Base-by-base conservation (phyloP, 1,140 invertebrate species). In the Drosophila kurseongensis region DNA sequence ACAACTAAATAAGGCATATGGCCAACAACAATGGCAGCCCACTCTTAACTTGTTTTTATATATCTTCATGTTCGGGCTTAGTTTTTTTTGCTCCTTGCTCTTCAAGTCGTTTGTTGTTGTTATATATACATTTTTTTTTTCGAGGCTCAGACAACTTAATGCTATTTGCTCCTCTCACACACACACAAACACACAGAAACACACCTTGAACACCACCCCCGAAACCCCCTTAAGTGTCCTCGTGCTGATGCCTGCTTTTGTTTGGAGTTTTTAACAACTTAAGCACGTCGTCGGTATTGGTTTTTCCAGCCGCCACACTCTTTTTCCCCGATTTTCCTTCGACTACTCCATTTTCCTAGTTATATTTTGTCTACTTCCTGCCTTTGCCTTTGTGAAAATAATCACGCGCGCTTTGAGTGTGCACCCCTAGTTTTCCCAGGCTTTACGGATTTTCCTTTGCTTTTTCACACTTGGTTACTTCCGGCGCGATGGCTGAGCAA, bases 401-500 rank as follows among this genome's bases (percentile, higher is more conserved):
- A 88, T 88, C 83, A 88, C 83, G 83, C 83, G 83, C 83, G 79
- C 84, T 89, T 86, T 76, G 59, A 77, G 78, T 56, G 56, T 73
- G 74, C 62, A 66, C 67, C 36, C 45, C 40, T 47, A 32, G 38
- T 52, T 41, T 61, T 59, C 41, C 35, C 27, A 13, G 48, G 55
- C 65, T 72, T 58, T 67, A 52, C 44, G 60, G 84, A 62, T 88
- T 86, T 86, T 78, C 84, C 59, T 76, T 86, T 75, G 79, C 83
- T 79, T 86, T 83, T 88, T 88, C 84, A 88, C 83, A 88, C 83
- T 88, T 89, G 83, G 83, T 78, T 88, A 89, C 83, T 89, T 88
- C 83, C 83, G 84, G 55, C 45, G 56, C 65, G 41, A 42, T 48
- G 45, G 36, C 51, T 75, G 51, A 47, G 68, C 67, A 76, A 75